These are phyloP conservation scores for Coelogynopora nodosa DNA, from an alignment of 2,888 invertebrate species.

Conservation along the genomic window DNA sequence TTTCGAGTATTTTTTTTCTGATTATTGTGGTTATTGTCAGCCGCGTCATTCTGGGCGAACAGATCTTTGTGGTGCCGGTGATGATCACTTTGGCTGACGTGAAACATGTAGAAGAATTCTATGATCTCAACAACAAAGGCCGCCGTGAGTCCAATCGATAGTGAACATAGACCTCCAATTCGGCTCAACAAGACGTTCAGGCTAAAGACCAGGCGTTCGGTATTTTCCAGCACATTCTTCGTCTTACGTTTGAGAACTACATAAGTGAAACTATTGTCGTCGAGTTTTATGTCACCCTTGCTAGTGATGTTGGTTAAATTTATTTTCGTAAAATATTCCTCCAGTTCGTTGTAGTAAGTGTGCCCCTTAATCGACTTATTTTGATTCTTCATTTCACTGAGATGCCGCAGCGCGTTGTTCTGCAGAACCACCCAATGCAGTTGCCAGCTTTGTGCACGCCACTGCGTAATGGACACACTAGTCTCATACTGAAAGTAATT, in stretches of 20 bases:
- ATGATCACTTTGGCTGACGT: not conserved
- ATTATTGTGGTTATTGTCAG: not conserved
- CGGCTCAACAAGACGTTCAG: constrained; percentile 43
- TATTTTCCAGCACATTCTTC: constrained; percentile 31
- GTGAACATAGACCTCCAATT: constrained; percentile 47
- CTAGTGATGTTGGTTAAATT: not conserved
- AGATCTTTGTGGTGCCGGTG: not conserved
- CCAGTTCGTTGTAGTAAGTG: not conserved
- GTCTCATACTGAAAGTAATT: constrained; percentile 20
- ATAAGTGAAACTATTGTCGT: constrained; percentile 43
- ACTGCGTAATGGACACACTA: constrained; percentile 43
- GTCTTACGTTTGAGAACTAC: constrained; percentile 45
- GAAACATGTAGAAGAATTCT: constrained; percentile 42
- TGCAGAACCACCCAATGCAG: constrained; percentile 40
- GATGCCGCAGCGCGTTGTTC: constrained; percentile 17
- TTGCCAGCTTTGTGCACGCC: constrained; percentile 43
- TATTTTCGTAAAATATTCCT: not conserved
- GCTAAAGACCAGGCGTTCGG: constrained; percentile 40
- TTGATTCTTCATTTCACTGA: constrained; percentile 2
- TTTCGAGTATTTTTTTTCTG: too few species aligned
- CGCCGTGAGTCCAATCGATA: constrained; percentile 44
- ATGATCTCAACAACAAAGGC: constrained; percentile 46
- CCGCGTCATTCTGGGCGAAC: not conserved
- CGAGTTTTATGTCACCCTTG: not conserved
- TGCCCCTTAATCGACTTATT: not conserved